Base-by-base conservation (phyloP, 2,888 invertebrate species). In the Strigamia transsilvanica region DNA sequence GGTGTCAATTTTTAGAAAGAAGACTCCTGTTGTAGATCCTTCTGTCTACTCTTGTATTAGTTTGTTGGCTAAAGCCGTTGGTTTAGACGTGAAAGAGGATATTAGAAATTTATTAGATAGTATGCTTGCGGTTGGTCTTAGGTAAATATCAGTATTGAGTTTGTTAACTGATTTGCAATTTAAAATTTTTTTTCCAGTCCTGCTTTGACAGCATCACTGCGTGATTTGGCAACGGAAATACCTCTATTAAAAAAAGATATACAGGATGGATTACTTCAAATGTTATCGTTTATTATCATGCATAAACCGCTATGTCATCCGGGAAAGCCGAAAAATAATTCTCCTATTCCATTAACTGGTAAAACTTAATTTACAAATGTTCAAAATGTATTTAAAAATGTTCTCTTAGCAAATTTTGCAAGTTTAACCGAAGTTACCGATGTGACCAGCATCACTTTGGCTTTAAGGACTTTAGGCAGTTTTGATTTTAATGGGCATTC, bases 1-100 rank as follows among this genome's bases (percentile, higher is more conserved):
- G 27, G 3, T 80, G 41, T 42, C 2, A 15, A 27, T 18, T 15
- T 87, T 93, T 27, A 92, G 92, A 83, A 96, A 94, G 87, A 88
- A 88, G 84, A 91, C 93, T 84, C 87, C 84, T 84, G 27, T 94
- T 80, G 87, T 88, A n/a, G 98, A 99, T 87, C 94, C 97, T 0
- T 93, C 95, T 0, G 94, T 98, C 80, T 98, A 98, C 88, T 93
- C 94, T 38, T 99, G 98, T 87, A 93, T 99, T 27, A 96, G 97
- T 38, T 90, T 98, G 84, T 88, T 99, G 9, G 95, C 95, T 0
- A 93, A 95, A 87, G 95, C 98, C 0, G 93, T 97, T 0, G 93
- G 94, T 84, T 92, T 93, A 32, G 91, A 92, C 42, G 94, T 96
- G 15, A 91, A 92, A 9, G 89, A 90, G 85, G 95, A 96, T 85